These are phyloP conservation scores for Trichomycterus rosablanca DNA, from an alignment of 2,113 vertebrate genomes.

Conservation along the genomic window DNA sequence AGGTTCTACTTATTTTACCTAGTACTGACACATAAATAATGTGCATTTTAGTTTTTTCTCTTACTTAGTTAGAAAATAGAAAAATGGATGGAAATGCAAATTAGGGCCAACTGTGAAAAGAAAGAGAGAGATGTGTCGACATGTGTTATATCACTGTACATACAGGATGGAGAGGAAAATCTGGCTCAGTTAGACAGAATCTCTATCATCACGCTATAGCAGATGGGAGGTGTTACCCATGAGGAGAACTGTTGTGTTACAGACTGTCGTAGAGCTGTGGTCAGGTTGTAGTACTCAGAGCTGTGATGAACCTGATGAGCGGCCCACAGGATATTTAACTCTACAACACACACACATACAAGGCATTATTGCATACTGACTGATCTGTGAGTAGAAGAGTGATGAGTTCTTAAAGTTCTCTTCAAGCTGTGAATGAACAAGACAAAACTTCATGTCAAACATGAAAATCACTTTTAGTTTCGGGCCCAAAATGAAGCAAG, in stretches of 20 bases:
- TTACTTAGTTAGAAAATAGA: no score
- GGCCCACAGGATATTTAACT: conserved; percentile 90
- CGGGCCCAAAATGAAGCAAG: background rate
- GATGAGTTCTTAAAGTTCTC: background rate
- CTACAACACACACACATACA: conserved; percentile 56
- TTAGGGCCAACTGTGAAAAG: no score
- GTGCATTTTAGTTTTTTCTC: no score
- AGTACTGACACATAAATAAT: no score
- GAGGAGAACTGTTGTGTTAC: conserved; percentile 77
- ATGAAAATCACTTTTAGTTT: background rate
- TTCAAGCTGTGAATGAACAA: conserved; percentile 14
- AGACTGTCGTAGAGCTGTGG: conserved; percentile 85
- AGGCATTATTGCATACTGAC: background rate
- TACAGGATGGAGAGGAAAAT: no score
- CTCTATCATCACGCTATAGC: background rate
- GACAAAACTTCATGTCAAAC: background rate
- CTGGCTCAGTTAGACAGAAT: no score
- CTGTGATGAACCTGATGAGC: conserved; percentile 90
- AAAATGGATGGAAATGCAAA: no score
- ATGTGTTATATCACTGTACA: no score
- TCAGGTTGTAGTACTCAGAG: conserved; percentile 90
- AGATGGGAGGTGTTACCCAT: conserved; percentile 76
- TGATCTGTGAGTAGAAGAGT: no score
- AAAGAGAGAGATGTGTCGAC: no score
- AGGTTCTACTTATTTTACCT: no score